Conservation (phyloP, 2,113 vertebrate species). For the Ariopsis seemanni region DNA sequence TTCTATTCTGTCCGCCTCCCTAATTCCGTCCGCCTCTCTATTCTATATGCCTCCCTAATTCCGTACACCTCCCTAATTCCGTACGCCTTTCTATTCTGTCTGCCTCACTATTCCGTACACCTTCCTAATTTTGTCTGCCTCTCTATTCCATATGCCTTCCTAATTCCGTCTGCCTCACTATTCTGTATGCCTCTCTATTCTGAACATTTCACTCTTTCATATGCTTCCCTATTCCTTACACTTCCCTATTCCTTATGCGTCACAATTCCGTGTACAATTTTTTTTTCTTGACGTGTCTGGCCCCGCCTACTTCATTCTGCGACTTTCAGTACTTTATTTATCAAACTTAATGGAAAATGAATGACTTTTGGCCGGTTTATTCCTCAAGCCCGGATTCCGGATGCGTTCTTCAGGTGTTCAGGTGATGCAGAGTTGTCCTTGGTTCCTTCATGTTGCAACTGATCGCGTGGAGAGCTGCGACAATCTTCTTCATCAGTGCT, state of each 20-base stretch:
- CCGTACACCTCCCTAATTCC: too few relatives aligned
- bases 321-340: not conserved
- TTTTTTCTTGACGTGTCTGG: not conserved
- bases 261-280: not conserved
- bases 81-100: not conserved
- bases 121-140: too few relatives aligned
- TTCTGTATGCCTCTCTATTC: not conserved
- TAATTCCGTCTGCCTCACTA: not conserved
- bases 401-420: not conserved
- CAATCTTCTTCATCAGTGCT: not conserved
- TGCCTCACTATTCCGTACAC: fast-evolving
- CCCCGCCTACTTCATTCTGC: not conserved
- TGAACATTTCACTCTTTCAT: not conserved
- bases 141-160: not conserved
- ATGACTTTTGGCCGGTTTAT: not conserved
- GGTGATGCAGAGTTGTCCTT: not conserved
- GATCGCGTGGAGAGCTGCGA: not conserved
- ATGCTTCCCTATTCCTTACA: not conserved
- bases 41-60: too few relatives aligned
- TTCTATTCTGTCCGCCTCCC: too few relatives aligned
- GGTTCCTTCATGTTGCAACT: not conserved
- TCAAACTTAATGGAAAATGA: not conserved
- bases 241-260: not conserved
- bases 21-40: too few relatives aligned
- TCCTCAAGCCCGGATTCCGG: not conserved